Percentiles rank a stretch among this genome's conserved stretches.
Conservation (phyloP, 2,113 vertebrate species). For the Ceratotherium simum region DNA sequence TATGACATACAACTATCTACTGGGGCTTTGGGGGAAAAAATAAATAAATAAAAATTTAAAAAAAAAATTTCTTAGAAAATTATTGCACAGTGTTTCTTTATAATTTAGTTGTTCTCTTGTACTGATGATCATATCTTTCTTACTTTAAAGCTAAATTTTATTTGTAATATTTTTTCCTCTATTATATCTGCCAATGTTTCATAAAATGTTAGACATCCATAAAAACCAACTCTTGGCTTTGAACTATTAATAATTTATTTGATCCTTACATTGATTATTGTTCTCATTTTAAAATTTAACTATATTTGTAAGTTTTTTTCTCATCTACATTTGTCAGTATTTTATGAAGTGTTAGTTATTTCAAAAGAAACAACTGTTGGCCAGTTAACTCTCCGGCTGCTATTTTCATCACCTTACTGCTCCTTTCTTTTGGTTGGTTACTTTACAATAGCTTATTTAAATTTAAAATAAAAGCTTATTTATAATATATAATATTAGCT, state of each 20-base stretch:
- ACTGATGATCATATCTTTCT: neutral
- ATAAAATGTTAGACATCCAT: neutral
- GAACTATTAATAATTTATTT: neutral
- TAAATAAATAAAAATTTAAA: too few relatives aligned
- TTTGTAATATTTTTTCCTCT: neutral
- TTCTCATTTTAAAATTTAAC: neutral
- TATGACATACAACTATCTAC: too few relatives aligned
- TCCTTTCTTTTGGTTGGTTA: neutral
- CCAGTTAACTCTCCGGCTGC: neutral
- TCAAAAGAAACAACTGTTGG: neutral
- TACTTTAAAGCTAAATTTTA: neutral
- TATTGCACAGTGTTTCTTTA: neutral
- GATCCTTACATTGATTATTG: neutral
- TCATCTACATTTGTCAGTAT: neutral
- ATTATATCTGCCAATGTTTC: neutral
- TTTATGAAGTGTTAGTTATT: neutral
- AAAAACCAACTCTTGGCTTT: neutral
- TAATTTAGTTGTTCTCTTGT: neutral
- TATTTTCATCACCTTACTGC: neutral
- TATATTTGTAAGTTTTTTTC: conserved; percentile 9
- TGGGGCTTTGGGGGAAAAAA: too few relatives aligned
- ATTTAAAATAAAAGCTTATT: neutral
- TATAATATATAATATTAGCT: neutral
- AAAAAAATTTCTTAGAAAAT: neutral
- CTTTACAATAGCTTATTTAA: neutral